Base-by-base conservation (phyloP, 2,797 vertebrate species). In the Melanotaenia pygmaea region DNA sequence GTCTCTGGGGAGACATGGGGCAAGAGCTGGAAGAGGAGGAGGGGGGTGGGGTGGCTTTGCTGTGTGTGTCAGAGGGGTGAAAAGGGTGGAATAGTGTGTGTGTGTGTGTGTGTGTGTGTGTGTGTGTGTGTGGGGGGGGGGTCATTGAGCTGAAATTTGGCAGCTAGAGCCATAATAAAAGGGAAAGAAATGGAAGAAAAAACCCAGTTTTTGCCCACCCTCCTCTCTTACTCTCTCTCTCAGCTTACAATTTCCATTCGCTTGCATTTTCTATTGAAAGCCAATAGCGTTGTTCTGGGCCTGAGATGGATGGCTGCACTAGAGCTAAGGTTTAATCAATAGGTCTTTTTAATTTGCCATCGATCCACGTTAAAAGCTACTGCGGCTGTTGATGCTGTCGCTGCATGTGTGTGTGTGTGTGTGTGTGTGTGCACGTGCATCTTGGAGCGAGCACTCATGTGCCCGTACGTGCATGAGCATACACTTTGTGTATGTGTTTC, bases 291-390 rank as follows among this genome's bases (percentile, higher is more conserved):
- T 91, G 92, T 93, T 92, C 93, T 82, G 89, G 84, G 84, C 85
- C 85, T 5, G 90, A 94, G 94, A 95, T 95, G 93, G 94, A 95
- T 95, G 94, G 93, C 92, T 93, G 93, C 93, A 93, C 94, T 93
- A 92, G 90, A 95, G 94, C 94, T 94, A 94, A 95, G 93, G 94
- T 95, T 96, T 95, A 95, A 96, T 96, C 95, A 95, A 96, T 96
- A 95, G 93, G 90, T 93, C 94, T 95, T 95, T 95, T 95, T 95
- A 95, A 95, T 95, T 94, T 94, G 92, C 92, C 93, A 95, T 96
- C 93, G 94, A 96, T 95, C 94, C 94, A 90, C 91, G 92, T 94
- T 95, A 94, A 95, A 94, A 95, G 94, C 94, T 94, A 93, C 93
- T 94, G 93, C 89, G 88, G 91, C 90, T 92, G 89, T 85, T 86